Evolutionary conservation across 1,140 invertebrate species (phyloP), one percentile per base, ranked within the genome.

Genomic region (Thalassaphorura encarpata): DNA sequence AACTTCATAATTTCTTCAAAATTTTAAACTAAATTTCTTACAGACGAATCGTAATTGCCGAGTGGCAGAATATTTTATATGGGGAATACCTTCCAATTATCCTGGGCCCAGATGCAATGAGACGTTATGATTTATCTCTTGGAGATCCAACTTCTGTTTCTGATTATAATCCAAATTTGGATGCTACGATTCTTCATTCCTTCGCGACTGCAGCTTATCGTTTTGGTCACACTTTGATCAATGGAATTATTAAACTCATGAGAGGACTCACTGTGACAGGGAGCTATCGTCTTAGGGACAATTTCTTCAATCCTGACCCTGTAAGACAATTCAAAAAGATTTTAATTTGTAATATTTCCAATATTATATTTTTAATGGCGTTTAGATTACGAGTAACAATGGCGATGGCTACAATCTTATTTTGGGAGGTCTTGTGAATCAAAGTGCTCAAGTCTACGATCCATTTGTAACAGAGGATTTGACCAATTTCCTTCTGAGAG

Each of bases 71-170:
- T 63, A 84, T 97, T 42, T 91, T 89, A 0, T 96, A 84, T 71
- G 93, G 91, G 67, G 90, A 97, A 73, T 97, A 90, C 71, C 72
- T 97, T 46, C 93, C 93, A 16, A 87, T 96, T 66, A 72, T 97
- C 13, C 75, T 97, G 2, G 92, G 93, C 8, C 89, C 89, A 71
- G 85, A 90, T 57, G 82, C 90, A 13, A 93, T 95, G 86, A 78
- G 85, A 66, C 89, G 90, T 69, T 91, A 90, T 68, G 86, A 84
- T 31, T 72, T 91, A 45, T 74, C 87, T 8, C 72, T 89, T 3
- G 89, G 88, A 74, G 78, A 87, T 61, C 82, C 84, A 71, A 72
- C 58, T 29, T 15, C 5, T 4, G 43, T 39, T 33, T 45, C 63
- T 2, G 42, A 16, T 6, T 93, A 94, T 67, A 85, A 94, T 69